Percentiles rank a stretch among this genome's conserved stretches.
Conservation (phyloP, 2,888 invertebrate species). For the Pammene fasciana region DNA sequence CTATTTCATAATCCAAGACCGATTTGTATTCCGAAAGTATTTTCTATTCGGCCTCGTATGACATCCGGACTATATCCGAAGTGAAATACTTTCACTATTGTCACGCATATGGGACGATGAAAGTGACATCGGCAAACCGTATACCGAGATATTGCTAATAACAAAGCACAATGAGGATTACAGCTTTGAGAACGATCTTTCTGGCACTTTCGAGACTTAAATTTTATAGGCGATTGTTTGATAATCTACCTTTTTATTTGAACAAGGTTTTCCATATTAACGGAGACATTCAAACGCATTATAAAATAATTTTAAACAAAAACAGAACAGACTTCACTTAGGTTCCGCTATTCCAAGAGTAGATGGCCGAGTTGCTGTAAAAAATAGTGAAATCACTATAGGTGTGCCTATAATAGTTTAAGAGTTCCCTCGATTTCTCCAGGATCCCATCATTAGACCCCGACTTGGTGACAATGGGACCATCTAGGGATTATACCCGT, state of each 20-base stretch:
- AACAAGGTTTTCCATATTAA: not conserved
- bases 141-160: conserved; percentile 41
- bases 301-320: no score
- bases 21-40: conserved; percentile 39
- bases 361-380: no score
- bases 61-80: conserved; percentile 41
- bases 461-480: no score
- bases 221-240: conserved; percentile 21
- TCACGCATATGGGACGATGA: conserved; percentile 67
- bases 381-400: no score
- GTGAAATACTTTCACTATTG: conserved; percentile 60
- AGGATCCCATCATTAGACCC: no score
- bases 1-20: conserved; percentile 33
- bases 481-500: no score
- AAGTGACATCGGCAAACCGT: conserved; percentile 65
- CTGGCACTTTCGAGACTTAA: conserved; percentile 41
- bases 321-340: no score
- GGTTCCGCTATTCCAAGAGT: no score
- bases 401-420: no score
- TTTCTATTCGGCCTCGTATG: conserved; percentile 17
- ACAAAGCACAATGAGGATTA: conserved; percentile 69
- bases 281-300: no score
- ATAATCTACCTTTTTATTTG: not conserved
- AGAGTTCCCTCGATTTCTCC: no score
- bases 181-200: conserved; percentile 53